Evolutionary conservation across 64 coral and sea anemone genomes (phyloP), one percentile per base, ranked within the genome.

Genomic region (Actinia equina): DNA sequence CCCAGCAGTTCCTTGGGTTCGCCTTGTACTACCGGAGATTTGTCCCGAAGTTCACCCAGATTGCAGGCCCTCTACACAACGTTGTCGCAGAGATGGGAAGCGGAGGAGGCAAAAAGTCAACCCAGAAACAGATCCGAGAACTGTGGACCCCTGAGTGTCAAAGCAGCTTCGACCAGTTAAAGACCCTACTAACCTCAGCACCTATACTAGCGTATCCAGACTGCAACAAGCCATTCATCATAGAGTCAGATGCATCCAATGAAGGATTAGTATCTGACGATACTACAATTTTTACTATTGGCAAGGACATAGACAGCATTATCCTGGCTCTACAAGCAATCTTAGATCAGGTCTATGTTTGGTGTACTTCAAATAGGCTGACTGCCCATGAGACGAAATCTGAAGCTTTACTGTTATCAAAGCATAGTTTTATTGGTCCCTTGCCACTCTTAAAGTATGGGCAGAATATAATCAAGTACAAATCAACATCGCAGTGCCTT

Each of bases 1-100:
- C 5, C 85, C 91, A 17, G 84, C 5, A 17, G 0, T 95, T 95
- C 59, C 90, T 89, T 19, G 86, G 93, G 15, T 91, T 95, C 19
- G 42, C 42, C 9, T 91, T 82, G 0, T 92, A 95, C 20, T 95
- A 89, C 37, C n/a, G 84, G 2, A 13, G 84, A 23, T 95, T 95
- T 67, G 87, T 92, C 6, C 87, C 19, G 1, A 7, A 41, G 6
- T 95, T 95, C 19, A 79, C 87, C 3, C 77, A 95, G 15, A 44
- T 69, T 25, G 87, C 94, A 51, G 74, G 44, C 42, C 76, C 87
- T 0, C 62, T 92, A 1, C 89, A 89, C n/a, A 63, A 53, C 23
- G 19, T 87, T 45, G 54, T 70, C 16, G 53, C 49, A 22, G 58
- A 83, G 12, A 43, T 83, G n/a, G 55, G 26, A n/a, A 89, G 45